These are phyloP conservation scores for Solea senegalensis DNA, from an alignment of 2,113 vertebrate genomes.

Conservation along the genomic window DNA sequence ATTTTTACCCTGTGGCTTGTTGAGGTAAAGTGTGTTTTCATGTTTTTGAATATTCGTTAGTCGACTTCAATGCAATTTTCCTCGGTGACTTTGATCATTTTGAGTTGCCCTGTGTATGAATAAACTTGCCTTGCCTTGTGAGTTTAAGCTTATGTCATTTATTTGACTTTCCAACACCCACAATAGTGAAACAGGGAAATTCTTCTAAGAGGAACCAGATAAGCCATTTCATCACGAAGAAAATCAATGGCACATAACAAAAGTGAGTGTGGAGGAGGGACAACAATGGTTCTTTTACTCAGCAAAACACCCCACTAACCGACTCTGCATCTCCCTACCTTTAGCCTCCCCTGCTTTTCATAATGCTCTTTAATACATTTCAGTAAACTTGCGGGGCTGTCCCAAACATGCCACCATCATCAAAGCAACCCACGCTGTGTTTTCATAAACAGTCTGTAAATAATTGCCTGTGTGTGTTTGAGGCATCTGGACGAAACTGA, in stretches of 20 bases:
- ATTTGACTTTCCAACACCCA: background rate
- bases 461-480: slow-evolving; percentile 5
- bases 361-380: slow-evolving; percentile 36
- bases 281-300: slow-evolving; percentile 57
- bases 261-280: slow-evolving; percentile 52
- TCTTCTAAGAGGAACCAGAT: slow-evolving; percentile 37
- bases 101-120: too few species aligned
- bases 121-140: too few species aligned
- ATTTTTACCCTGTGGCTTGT: too few species aligned
- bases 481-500: slow-evolving; percentile 28
- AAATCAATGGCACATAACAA: slow-evolving; percentile 32
- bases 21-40: too few species aligned
- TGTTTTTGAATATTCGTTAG: too few species aligned
- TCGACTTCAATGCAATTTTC: too few species aligned
- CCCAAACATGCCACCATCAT: slow-evolving; percentile 52
- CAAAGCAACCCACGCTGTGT: slow-evolving; percentile 37
- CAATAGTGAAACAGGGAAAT: slow-evolving; percentile 26
- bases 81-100: too few species aligned
- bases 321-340: slow-evolving; percentile 45
- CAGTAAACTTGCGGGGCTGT: slow-evolving; percentile 56
- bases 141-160: background rate
- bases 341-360: slow-evolving; percentile 38
- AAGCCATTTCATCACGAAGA: slow-evolving; percentile 35
- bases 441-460: slow-evolving; percentile 43
- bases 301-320: slow-evolving; percentile 48